Evolutionary conservation across 92 coral and sea anemone species (phyloP).

Genomic region (Ricordea florida): DNA sequence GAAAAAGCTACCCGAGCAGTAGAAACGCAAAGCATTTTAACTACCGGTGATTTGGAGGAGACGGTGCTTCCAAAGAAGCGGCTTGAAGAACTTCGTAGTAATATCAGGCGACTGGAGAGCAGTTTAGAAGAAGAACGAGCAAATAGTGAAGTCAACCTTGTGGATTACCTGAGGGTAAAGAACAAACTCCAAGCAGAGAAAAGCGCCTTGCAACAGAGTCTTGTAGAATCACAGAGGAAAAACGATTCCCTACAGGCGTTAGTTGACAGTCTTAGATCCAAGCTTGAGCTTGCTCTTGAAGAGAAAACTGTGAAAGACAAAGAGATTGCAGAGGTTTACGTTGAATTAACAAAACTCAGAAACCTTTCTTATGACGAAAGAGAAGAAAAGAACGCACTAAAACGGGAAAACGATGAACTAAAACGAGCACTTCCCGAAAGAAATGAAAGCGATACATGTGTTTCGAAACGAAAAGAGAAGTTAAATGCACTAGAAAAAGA

Average conservation of each 20-base stretch:
- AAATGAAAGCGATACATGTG: constrained; percentile 12
- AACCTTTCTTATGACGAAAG: constrained; percentile 37
- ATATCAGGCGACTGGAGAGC: constrained; percentile 46
- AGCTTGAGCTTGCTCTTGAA: constrained; percentile 1
- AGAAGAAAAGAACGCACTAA: constrained; percentile 19
- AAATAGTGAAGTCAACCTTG: constrained; percentile 25
- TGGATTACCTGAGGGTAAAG: constrained; percentile 21
- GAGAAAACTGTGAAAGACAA: constrained; percentile 19
- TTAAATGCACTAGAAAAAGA: constrained; percentile 46
- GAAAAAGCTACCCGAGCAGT: not conserved
- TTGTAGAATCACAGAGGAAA: constrained; percentile 1
- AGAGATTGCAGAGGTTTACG: constrained; percentile 11
- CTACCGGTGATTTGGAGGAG: constrained; percentile 16
- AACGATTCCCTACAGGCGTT: constrained; percentile 28
- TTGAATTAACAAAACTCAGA: constrained; percentile 10
- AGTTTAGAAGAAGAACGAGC: constrained; percentile 29
- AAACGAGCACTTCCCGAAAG: constrained; percentile 5
- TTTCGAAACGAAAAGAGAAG: constrained; percentile 11
- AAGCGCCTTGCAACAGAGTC: constrained; percentile 9
- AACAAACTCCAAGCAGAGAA: constrained; percentile 28
- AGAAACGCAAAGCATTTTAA: constrained; percentile 15
- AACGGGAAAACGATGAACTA: constrained; percentile 8
- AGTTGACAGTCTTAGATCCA: not conserved
- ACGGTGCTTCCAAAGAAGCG: constrained; percentile 31
- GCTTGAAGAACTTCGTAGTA: constrained; percentile 50